Evolutionary conservation across 1,140 invertebrate genomes (phyloP).

Genomic region (Zaprionus camerounensis): DNA sequence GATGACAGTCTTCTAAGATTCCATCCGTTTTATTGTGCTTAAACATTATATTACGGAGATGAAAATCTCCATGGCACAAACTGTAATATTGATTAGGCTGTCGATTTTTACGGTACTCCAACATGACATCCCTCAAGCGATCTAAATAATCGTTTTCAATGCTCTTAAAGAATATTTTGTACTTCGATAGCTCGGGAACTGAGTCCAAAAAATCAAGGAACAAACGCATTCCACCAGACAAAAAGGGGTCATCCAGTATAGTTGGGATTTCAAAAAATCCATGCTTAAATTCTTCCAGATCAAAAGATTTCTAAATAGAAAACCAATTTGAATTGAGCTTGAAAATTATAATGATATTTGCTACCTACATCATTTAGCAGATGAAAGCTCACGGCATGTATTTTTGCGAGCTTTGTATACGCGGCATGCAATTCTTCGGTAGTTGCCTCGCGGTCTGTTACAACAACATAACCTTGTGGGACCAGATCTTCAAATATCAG

Average conservation of each 20-base stretch:
- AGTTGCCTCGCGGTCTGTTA: constrained; percentile 42
- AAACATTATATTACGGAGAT: constrained; percentile 68
- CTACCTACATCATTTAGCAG: constrained; percentile 44
- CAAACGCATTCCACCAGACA: constrained; percentile 44
- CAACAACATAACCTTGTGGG: constrained; percentile 45
- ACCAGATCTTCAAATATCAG: constrained; percentile 71
- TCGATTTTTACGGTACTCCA: constrained; percentile 49
- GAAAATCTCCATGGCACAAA: constrained; percentile 65
- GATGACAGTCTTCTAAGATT: constrained; percentile 49
- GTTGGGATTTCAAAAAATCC: constrained; percentile 51
- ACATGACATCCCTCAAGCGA: background rate
- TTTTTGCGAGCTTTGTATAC: constrained; percentile 60
- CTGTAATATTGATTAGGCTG: constrained; percentile 44
- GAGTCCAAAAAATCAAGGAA: constrained; percentile 51
- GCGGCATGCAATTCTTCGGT: constrained; percentile 44
- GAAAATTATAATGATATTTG: background rate
- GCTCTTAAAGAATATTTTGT: constrained; percentile 47
- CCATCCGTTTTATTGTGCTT: constrained; percentile 38
- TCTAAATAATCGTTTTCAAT: constrained; percentile 39
- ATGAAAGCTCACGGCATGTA: constrained; percentile 67
- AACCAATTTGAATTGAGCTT: background rate
- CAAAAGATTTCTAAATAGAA: constrained; percentile 38
- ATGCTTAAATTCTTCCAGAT: constrained; percentile 42
- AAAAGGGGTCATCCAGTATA: constrained; percentile 30
- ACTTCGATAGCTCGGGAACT: constrained; percentile 49